Conservation (phyloP, 2,888 invertebrate genomes). For the Heliconius sara region DNA sequence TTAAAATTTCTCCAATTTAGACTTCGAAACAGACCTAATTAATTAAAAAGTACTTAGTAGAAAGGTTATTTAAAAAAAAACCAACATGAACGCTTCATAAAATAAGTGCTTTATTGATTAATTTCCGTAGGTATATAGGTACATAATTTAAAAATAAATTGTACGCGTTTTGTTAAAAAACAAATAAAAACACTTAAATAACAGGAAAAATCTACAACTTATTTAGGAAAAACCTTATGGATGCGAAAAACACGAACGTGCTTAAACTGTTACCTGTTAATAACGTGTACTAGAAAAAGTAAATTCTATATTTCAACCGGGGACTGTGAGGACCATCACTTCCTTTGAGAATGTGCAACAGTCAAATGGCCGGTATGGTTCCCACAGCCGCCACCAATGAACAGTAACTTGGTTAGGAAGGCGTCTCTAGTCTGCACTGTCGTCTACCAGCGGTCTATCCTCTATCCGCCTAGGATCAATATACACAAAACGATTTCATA, state of each 20-base stretch:
- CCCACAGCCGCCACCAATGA: slow-evolving; percentile 10
- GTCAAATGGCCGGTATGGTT: neutral
- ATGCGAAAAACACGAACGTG: slow-evolving; percentile 31
- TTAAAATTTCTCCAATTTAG: too few relatives aligned
- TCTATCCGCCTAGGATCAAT: slow-evolving; percentile 33
- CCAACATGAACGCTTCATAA: slow-evolving; percentile 72
- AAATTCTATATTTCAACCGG: too few relatives aligned
- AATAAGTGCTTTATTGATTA: slow-evolving; percentile 83
- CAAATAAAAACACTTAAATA: slow-evolving; percentile 57
- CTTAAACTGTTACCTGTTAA: slow-evolving; percentile 26
- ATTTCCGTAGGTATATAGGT: slow-evolving; percentile 72
- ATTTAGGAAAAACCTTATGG: slow-evolving; percentile 54
- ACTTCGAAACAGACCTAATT: too few relatives aligned
- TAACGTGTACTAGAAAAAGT: slow-evolving; percentile 16
- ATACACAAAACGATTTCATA: slow-evolving; percentile 55
- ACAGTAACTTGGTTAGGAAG: slow-evolving; percentile 2
- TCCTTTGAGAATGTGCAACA: too few relatives aligned
- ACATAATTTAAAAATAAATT: slow-evolving; percentile 69
- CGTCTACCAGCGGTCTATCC: slow-evolving; percentile 28
- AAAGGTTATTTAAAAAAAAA: neutral
- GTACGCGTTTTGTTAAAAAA: slow-evolving; percentile 67
- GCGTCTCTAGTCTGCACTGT: neutral
- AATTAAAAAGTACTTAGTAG: too few relatives aligned
- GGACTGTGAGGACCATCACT: neutral
- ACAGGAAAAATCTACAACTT: slow-evolving; percentile 50